Conservation (phyloP, 2,797 vertebrate genomes). For the Protonibea diacanthus region DNA sequence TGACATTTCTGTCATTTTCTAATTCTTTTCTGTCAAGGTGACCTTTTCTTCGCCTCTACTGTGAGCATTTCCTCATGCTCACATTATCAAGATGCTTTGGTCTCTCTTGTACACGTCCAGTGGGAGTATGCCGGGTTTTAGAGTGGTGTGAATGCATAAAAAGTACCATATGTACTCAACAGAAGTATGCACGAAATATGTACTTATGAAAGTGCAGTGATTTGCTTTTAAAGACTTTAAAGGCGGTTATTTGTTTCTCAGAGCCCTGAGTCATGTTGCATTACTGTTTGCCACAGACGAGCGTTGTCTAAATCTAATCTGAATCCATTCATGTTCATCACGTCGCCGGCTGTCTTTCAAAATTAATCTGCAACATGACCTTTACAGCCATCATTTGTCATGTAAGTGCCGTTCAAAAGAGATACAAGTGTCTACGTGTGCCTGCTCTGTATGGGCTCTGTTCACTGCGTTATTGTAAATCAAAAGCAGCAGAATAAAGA, state of each 20-base stretch:
- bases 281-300: neutral
- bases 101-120: constrained; percentile 53
- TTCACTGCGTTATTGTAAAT: constrained; percentile 31
- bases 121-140: constrained; percentile 35
- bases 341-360: constrained; percentile 40
- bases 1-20: constrained; percentile 85
- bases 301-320: constrained; percentile 8
- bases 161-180: neutral
- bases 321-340: constrained; percentile 18
- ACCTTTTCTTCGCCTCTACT: constrained; percentile 79
- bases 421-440: constrained; percentile 8
- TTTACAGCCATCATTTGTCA: constrained; percentile 65
- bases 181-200: constrained; percentile 4
- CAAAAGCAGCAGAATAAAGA: constrained; percentile 33
- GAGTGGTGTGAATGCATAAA: constrained; percentile 9
- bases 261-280: constrained; percentile 22
- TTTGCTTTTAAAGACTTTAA: constrained; percentile 10
- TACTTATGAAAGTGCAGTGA: constrained; percentile 9
- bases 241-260: neutral
- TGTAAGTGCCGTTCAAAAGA: constrained; percentile 46
- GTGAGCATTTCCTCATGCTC: constrained; percentile 67
- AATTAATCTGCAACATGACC: constrained; percentile 66
- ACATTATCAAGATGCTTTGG: constrained; percentile 68
- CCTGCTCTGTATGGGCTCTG: neutral
- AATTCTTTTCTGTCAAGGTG: constrained; percentile 80